Evolutionary conservation across 2,888 invertebrate species (phyloP).

Genomic region (Cosmopolites sordidus): DNA sequence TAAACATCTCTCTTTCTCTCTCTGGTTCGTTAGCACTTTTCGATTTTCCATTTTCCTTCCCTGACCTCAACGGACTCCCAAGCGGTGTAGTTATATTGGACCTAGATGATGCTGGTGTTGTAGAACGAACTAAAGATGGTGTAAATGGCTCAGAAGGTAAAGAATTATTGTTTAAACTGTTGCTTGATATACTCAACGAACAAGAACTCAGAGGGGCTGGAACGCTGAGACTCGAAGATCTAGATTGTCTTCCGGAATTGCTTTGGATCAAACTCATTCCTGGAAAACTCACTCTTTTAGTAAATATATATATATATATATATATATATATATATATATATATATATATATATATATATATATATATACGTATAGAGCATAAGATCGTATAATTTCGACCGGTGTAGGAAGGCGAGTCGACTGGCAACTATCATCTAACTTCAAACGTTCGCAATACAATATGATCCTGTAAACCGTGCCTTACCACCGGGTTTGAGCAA

Average conservation of each 20-base stretch:
- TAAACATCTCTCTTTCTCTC: constrained; percentile 51
- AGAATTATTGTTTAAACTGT: constrained; percentile 33
- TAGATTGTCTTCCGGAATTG: constrained; percentile 44
- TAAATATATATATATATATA: too few relatives aligned
- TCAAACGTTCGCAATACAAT: too few relatives aligned
- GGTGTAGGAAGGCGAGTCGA: too few relatives aligned
- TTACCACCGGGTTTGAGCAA: too few relatives aligned
- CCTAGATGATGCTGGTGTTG: constrained; percentile 43
- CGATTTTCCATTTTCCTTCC: constrained; percentile 44
- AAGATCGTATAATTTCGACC: too few relatives aligned
- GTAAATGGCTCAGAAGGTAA: constrained; percentile 45
- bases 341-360: too few relatives aligned
- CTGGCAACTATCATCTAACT: too few relatives aligned
- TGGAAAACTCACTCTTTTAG: too few relatives aligned
- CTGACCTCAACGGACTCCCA: constrained; percentile 36
- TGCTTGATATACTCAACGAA: constrained; percentile 45
- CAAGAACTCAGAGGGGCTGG: constrained; percentile 46
- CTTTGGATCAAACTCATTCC: constrained; percentile 42
- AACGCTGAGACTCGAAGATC: constrained; percentile 53
- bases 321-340: too few relatives aligned
- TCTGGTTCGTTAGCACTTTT: constrained; percentile 54
- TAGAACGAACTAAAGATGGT: constrained; percentile 44
- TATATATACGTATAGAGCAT: too few relatives aligned
- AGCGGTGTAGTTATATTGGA: constrained; percentile 42
- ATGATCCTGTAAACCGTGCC: too few relatives aligned